Conservation (phyloP, 2,113 vertebrate species). For the Origma solitaria region DNA sequence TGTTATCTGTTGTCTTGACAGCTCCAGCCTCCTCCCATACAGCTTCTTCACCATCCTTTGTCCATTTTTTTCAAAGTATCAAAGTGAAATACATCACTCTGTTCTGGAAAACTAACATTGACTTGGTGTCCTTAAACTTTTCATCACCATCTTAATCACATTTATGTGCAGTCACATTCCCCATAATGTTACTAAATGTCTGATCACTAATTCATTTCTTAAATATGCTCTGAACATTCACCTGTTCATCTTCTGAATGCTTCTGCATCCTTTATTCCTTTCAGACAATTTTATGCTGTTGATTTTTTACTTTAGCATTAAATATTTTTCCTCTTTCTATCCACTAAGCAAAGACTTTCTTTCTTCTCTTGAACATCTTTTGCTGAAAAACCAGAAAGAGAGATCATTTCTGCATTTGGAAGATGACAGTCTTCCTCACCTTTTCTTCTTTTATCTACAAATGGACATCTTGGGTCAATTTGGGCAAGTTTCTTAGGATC, state of each 20-base stretch:
- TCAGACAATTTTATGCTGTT: not conserved
- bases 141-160: not conserved
- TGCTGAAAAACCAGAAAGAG: not conserved
- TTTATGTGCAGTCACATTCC: not conserved
- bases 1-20: not conserved
- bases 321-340: not conserved
- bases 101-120: not conserved
- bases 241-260: not conserved
- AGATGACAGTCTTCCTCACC: not conserved
- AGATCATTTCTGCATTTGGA: not conserved
- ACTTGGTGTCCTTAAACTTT: not conserved
- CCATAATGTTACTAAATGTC: not conserved
- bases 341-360: not conserved
- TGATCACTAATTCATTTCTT: not conserved
- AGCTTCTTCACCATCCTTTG: not conserved
- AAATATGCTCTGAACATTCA: not conserved
- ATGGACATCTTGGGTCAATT: not conserved
- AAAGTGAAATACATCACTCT: not conserved
- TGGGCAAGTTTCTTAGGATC: not conserved
- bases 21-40: not conserved
- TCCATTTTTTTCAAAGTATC: not conserved
- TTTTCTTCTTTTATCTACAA: not conserved
- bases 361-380: not conserved
- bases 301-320: not conserved
- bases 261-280: not conserved